These are phyloP conservation scores for Cheiracanthium punctorium DNA, from an alignment of 2,888 invertebrate species.

Conservation along the genomic window DNA sequence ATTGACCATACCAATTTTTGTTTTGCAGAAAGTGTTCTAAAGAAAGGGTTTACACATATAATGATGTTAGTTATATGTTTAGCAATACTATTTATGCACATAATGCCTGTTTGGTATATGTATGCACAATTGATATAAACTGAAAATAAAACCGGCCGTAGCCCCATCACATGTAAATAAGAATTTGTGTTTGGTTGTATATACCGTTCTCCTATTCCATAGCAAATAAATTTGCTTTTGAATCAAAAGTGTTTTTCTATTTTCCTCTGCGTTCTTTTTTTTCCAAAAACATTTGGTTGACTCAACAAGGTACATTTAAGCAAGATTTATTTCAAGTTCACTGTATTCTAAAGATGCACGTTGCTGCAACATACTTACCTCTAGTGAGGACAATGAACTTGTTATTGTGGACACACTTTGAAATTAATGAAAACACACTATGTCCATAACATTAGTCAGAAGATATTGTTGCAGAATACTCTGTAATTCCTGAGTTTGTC, in stretches of 20 bases:
- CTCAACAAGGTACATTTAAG: no score
- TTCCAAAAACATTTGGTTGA: no score
- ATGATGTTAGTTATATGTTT: conserved; percentile 54
- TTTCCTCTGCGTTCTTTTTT: not conserved
- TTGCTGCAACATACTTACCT: no score
- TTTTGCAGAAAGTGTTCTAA: not conserved
- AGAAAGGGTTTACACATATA: not conserved
- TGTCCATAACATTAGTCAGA: no score
- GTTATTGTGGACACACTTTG: no score
- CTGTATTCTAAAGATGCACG: no score
- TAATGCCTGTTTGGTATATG: conserved; percentile 53
- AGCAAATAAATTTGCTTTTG: conserved; percentile 55
- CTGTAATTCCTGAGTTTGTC: no score
- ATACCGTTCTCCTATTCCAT: conserved; percentile 39
- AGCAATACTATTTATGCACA: conserved; percentile 54
- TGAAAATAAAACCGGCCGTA: conserved; percentile 36
- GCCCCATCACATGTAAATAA: conserved; percentile 45
- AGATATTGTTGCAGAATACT: no score
- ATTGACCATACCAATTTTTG: not conserved
- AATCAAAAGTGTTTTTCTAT: not conserved
- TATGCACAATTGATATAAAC: conserved; percentile 43
- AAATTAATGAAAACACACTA: no score
- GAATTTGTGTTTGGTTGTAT: conserved; percentile 57
- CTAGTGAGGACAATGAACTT: no score
- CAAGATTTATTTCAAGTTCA: no score